Base-by-base conservation (phyloP, 2,797 vertebrate genomes). In the Cryptoblepharus egeriae region DNA sequence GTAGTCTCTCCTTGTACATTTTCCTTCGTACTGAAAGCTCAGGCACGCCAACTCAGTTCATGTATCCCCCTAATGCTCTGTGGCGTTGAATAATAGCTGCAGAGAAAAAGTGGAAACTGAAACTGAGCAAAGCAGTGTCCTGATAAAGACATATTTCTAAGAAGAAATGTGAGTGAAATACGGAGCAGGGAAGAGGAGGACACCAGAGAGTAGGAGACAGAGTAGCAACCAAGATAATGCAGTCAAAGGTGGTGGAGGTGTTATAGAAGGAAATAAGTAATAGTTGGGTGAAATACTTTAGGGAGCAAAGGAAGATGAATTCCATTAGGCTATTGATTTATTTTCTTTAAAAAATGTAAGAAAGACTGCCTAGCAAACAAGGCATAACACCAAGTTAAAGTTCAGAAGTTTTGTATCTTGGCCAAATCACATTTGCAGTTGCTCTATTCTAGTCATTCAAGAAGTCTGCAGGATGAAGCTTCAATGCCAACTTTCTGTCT, bases 291-390 rank as follows among this genome's bases (percentile, higher is more conserved):
- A 65, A 57, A 16, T 6, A 42, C 26, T 55, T 55, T 5, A 67
- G 75, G 55, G 73, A 39, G 37, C 5, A 35, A 81, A 87, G 75
- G 39, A 1, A 61, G 85, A n/a, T n/a, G 42, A 81, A 79, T 83
- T 71, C 63, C 9, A 42, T 15, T 24, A 73, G 37, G 35, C 39
- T 49, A 65, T 58, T 75, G 61, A 49, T 87, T 81, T 67, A 68
- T 49, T 49, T 49, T 5, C 11, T 42, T 42, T 42, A 83, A 84
- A 85, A 73, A 71, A 79, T 35, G 77, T 24, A 37, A 72, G 81
- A 18, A 37, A 74, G 73, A 22, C 58, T 39, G 42, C 70, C 1
- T 70, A 80, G 57, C 18, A 42, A 67, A 73, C 58, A 69, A 18
- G 37, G 13, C n/a, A 32, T 7, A 49, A n/a, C 8, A n/a, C 22